These are phyloP conservation scores for Pyxicephalus adspersus DNA, from an alignment of 2,113 vertebrate species.

Conservation along the genomic window DNA sequence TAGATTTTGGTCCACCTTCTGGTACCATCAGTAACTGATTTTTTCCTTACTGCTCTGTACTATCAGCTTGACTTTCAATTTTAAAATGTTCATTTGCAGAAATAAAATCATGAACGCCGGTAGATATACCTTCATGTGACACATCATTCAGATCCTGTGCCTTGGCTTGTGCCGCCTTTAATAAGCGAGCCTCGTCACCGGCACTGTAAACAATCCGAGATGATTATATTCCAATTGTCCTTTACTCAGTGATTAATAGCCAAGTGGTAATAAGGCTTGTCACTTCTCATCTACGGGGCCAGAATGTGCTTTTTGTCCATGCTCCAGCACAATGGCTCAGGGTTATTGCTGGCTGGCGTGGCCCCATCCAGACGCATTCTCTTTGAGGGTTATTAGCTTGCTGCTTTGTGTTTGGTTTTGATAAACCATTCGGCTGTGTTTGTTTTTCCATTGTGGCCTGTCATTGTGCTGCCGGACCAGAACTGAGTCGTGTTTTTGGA, in stretches of 20 bases:
- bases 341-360: slow-evolving; percentile 5
- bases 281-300: slow-evolving; percentile 16
- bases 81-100: no score
- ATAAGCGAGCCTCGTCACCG: not conserved
- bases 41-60: no score
- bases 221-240: slow-evolving; percentile 15
- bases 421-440: slow-evolving; percentile 46
- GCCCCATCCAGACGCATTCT: slow-evolving; percentile 4
- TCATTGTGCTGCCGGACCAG: slow-evolving; percentile 32
- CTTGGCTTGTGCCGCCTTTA: no score
- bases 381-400: slow-evolving; percentile 51
- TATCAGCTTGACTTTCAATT: no score
- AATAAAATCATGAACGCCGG: no score
- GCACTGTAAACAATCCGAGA: slow-evolving; percentile 12
- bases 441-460: slow-evolving; percentile 59
- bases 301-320: slow-evolving; percentile 34
- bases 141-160: no score
- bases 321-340: slow-evolving; percentile 20
- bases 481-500: no score
- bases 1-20: no score
- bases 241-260: slow-evolving; percentile 20
- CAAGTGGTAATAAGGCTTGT: slow-evolving; percentile 21
- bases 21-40: no score
- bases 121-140: no score
- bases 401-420: slow-evolving; percentile 54